Conservation (phyloP, 2,113 vertebrate genomes). For the Dicentrarchus labrax region DNA sequence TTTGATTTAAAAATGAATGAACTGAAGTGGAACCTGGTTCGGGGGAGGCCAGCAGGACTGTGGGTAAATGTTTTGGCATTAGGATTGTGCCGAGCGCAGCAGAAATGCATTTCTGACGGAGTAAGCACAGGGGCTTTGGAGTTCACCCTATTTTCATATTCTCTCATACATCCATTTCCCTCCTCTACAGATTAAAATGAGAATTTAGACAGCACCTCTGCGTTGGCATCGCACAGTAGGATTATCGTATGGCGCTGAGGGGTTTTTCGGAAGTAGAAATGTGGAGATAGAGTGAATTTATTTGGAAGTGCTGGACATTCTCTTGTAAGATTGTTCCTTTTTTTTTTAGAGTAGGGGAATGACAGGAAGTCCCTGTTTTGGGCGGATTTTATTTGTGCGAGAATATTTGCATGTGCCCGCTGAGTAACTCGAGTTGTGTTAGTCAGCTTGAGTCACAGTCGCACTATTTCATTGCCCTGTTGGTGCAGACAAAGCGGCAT, state of each 20-base stretch:
- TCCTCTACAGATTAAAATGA: conserved; percentile 72
- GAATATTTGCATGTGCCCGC: conserved; percentile 1
- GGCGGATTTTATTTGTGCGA: neutral
- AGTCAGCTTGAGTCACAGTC: conserved; percentile 49
- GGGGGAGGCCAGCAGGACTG: conserved; percentile 53
- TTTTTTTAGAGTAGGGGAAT: conserved; percentile 2
- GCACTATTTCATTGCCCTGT: neutral
- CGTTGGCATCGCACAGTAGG: conserved; percentile 53
- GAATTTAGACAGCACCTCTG: conserved; percentile 58
- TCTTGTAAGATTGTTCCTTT: conserved; percentile 21
- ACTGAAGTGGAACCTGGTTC: conserved; percentile 46
- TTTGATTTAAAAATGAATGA: conserved; percentile 57
- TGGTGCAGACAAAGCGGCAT: conserved; percentile 30
- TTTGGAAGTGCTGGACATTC: conserved; percentile 42
- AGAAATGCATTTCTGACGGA: conserved; percentile 75
- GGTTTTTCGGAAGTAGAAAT: conserved; percentile 36
- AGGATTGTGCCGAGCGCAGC: conserved; percentile 78
- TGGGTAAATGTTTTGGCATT: conserved; percentile 69
- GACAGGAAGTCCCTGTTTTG: conserved; percentile 44
- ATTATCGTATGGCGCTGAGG: conserved; percentile 61
- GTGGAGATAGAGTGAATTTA: conserved; percentile 42
- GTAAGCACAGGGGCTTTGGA: conserved; percentile 76
- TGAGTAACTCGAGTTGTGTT: conserved; percentile 25
- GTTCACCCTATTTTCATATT: conserved; percentile 77
- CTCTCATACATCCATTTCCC: conserved; percentile 66